Base-by-base conservation (phyloP, 1,140 invertebrate genomes). In the Pseudomyrmex concolor region DNA sequence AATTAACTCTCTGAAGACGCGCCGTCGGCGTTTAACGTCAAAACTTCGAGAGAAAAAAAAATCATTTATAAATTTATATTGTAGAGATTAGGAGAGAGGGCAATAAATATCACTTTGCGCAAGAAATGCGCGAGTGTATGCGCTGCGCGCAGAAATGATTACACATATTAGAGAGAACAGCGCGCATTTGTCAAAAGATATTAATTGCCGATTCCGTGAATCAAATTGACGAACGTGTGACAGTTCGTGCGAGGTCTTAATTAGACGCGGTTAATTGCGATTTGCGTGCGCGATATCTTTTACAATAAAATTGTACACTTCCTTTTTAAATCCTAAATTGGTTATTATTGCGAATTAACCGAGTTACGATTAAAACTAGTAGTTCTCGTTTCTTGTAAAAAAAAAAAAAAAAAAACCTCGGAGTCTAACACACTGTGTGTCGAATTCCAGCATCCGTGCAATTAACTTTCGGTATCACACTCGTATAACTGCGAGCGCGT, bases 281-380 rank as follows among this genome's bases (percentile, higher is more conserved):
- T 50, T 70, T 68, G 76, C 76, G 51, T 68, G 76, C 68, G 68
- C 64, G 76, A 78, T 78, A 78, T 68, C 76, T 78, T 48, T 78
- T 57, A 43, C 51, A 48, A 50, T 19, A 64, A 51, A 64, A 59
- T 78, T 78, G 76, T 55, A 57, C 34, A 34, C 5, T 34, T 34
- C 64, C 51, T 51, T 34, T 68, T 78, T 78, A 68, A 25, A 25
- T 70, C 43, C 76, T 45, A 51, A 57, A 70, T 51, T 9, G 43
- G 51, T 78, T 34, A 25, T 68, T 57, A 78, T 78, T 78, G 68
- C 76, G 43, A 17, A 22, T 43, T 78, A 19, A 78, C 76, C 68
- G 9, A 13, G 34, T 34, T 77, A 77, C 63, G 34, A 13, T 77
- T 45, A 45, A 19, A 22, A 45, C 62, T 48, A 77, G 22, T 55